A percentile compares a stretch with the other conserved stretches of the same genome.
Conservation (phyloP, 2,888 invertebrate species). For the Melangyna quadrimaculata region DNA sequence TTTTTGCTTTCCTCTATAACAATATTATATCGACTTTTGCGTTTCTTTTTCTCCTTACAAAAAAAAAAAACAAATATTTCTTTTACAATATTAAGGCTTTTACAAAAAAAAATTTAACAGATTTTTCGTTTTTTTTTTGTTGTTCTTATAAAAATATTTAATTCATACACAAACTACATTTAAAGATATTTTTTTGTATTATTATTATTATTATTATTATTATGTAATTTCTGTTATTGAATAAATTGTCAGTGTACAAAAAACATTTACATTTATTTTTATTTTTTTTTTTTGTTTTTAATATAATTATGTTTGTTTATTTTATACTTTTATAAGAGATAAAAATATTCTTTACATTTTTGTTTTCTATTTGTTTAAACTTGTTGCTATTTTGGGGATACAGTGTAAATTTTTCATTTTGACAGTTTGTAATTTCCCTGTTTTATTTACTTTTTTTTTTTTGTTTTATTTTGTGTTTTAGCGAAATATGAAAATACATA, state of each 20-base stretch:
- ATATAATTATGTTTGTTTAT: slow-evolving; percentile 10
- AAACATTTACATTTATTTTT: slow-evolving; percentile 58
- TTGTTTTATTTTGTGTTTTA: background rate
- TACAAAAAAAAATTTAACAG: slow-evolving; percentile 56
- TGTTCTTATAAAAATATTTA: slow-evolving; percentile 65
- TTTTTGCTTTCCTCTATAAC: slow-evolving; percentile 74
- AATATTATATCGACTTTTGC: slow-evolving; percentile 72
- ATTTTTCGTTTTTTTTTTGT: slow-evolving; percentile 54
- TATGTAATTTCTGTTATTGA: slow-evolving; percentile 4
- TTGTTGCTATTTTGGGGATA: slow-evolving; percentile 25
- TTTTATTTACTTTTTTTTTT: slow-evolving; percentile 7
- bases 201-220: background rate
- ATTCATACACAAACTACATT: slow-evolving; percentile 62
- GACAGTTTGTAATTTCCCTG: slow-evolving; percentile 34
- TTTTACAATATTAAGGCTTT: slow-evolving; percentile 62
- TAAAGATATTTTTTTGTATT: slow-evolving; percentile 33
- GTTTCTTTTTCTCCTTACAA: slow-evolving; percentile 24
- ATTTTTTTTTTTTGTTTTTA: slow-evolving; percentile 17
- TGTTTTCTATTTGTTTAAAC: background rate
- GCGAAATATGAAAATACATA: slow-evolving; percentile 24
- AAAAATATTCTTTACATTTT: slow-evolving; percentile 19
- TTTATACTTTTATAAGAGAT: slow-evolving; percentile 39
- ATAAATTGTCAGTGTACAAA: slow-evolving; percentile 65
- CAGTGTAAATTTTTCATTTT: slow-evolving; percentile 1
- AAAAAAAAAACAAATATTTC: slow-evolving; percentile 67